A percentile compares a stretch with the other conserved stretches of the same genome.
Conservation (phyloP, 2,113 vertebrate genomes). For the Megaptera novaeangliae region DNA sequence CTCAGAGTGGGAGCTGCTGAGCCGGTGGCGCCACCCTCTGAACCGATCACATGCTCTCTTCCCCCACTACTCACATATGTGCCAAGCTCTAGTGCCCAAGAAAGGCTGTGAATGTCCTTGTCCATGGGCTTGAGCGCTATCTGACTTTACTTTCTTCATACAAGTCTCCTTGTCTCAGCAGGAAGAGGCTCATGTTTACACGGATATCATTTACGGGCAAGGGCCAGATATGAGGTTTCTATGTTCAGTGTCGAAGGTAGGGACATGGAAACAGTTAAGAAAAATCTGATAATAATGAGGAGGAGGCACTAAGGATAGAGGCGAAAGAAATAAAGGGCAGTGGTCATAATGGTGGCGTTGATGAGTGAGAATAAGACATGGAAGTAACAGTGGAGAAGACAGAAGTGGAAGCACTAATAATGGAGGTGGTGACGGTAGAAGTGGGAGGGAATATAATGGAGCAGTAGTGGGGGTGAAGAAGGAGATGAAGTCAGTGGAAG, state of each 20-base stretch:
- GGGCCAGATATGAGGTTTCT: not conserved
- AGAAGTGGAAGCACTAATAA: not conserved
- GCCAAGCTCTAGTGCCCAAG: not conserved
- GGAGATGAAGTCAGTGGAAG: not conserved
- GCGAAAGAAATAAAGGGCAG: not conserved
- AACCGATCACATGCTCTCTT: not conserved
- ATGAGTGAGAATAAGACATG: not conserved
- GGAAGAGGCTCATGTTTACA: not conserved
- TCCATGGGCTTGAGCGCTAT: not conserved
- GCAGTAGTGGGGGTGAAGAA: not conserved
- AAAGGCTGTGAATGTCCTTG: not conserved
- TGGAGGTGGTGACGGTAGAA: not conserved
- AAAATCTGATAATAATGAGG: not conserved
- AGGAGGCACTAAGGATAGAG: not conserved
- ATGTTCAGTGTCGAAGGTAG: not conserved
- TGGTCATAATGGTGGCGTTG: not conserved
- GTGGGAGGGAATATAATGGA: not conserved
- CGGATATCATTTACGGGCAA: not conserved
- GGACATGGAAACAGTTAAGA: not conserved
- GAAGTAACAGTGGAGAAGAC: not conserved
- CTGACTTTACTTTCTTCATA: not conserved
- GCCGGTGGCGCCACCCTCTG: not conserved
- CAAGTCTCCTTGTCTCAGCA: not conserved
- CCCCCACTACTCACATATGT: not conserved
- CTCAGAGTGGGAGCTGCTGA: not conserved